Evolutionary conservation across 2,797 vertebrate species (phyloP).

Genomic region (Cryptoblepharus egeriae): DNA sequence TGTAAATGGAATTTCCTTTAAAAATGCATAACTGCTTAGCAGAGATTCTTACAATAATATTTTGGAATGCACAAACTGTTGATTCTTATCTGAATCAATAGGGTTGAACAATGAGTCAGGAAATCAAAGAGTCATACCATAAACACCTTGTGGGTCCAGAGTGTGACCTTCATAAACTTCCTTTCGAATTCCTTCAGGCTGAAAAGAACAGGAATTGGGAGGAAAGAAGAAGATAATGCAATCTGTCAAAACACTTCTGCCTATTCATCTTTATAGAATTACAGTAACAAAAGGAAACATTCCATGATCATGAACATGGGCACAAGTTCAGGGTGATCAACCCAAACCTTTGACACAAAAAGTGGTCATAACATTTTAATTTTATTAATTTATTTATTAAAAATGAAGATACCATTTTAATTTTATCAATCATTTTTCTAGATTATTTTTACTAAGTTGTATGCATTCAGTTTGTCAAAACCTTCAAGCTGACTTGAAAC

Average conservation of each 20-base stretch:
- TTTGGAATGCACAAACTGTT: no score
- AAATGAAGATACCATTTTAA: no score
- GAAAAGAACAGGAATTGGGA: constrained; percentile 43
- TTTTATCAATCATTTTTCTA: no score
- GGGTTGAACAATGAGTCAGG: not conserved
- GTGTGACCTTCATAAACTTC: constrained; percentile 78
- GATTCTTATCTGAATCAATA: not conserved
- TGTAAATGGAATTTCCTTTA: not conserved
- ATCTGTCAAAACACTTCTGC: not conserved
- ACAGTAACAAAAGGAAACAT: not conserved
- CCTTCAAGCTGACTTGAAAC: no score
- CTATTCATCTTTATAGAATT: not conserved
- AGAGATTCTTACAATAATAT: not conserved
- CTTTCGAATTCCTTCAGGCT: constrained; percentile 90
- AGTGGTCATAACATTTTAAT: no score
- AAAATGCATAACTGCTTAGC: not conserved
- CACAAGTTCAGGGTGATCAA: no score
- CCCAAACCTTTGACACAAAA: no score
- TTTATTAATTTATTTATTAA: no score
- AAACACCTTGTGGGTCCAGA: constrained; percentile 88
- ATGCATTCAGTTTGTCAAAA: no score
- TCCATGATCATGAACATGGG: no score
- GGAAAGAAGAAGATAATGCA: not conserved
- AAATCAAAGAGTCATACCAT: constrained; percentile 78
- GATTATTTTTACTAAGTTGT: no score